Evolutionary conservation across 92 coral and sea anemone genomes (phyloP), one percentile per base, ranked within the genome.

Genomic region (Montipora capitata): DNA sequence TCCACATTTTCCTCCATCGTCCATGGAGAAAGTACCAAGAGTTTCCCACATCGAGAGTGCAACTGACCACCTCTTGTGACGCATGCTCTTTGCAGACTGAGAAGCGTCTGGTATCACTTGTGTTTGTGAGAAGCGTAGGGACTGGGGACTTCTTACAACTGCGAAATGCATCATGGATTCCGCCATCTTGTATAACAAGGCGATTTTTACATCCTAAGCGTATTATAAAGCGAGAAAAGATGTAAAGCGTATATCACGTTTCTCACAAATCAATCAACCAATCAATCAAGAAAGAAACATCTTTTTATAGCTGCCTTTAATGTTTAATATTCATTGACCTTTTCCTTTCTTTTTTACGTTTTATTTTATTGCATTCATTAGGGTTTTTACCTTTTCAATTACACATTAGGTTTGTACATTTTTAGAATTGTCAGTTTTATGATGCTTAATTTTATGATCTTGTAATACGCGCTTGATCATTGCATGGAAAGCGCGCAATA

Each of bases 1-100:
- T 20, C 87, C 72, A 72, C 80, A 83, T 64, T 17, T 14, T 68
- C 18, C 18, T 44, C 87, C 87, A 83, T 20, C 72, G 79, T 27
- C 87, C 87, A 39, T 74, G 63, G 43, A 72, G 15, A 3, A 16
- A 54, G 49, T 58, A 83, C 44, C 15, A 13, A 8, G 72, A 14
- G 2, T 43, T 61, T 13, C 11, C 56, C 12, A 7, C 7, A 43
- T 57, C 45, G 12, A 58, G 14, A 7, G 73, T 58, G 61, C 87
- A 83, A 69, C 63, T 73, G 49, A 59, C 7, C 45, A 83, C 70
- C 10, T 83, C 49, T 42, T 20, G 20, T 14, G 61, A 9, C 27
- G 7, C 17, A 7, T 56, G 59, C 62, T 4, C 62, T 8, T 79
- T 40, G 62, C 87, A 83, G 45, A 72, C 10, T n/a, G 72, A 83